Evolutionary conservation across 2,797 vertebrate genomes (phyloP), one percentile per base, ranked within the genome.

Genomic region (Sorex maritimensis): DNA sequence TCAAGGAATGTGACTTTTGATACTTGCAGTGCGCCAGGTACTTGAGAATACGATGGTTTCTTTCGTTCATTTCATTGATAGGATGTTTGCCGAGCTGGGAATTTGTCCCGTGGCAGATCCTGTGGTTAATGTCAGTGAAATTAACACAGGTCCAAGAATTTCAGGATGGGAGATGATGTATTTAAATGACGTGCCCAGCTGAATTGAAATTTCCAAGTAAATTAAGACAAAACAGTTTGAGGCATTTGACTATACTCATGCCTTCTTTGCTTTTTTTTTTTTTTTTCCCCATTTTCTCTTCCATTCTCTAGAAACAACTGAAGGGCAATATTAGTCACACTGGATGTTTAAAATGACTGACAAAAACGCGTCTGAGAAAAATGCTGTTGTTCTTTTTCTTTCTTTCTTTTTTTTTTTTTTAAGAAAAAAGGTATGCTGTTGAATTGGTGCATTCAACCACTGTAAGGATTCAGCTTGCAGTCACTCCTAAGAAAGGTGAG

Each of bases 161-260:
- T 72, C 30, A 73, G 14, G 26, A 17, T 90, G 86, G 34, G 21
- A 24, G 34, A 77, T 58, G 52, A 80, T 44, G 46, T 38, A 75
- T 92, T 89, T 86, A 86, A 94, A 78, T 84, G 81, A 72, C 13
- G 11, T 92, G 24, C 80, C 80, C n/a, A 78, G 10, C 28, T n/a
- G 30, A 73, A 89, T 3, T 68, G 41, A 87, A 49, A 46, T 26
- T 94, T 77, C 26, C 78, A 95, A 75, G 78, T 71, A 63, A 65
- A 58, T 23, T 58, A 65, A 26, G 30, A 52, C 68, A 83, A 86
- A 34, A 38, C 41, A 72, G 23, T 77, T 82, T 67, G 68, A 93
- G 41, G 61, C 5, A 55, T 79, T 83, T 46, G 80, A 61, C 34
- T 73, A 6, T 49, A n/a, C 46, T 82, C 92, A 23, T 9, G 38